Conservation (phyloP, 2,113 vertebrate species). For the Rhea americana region DNA sequence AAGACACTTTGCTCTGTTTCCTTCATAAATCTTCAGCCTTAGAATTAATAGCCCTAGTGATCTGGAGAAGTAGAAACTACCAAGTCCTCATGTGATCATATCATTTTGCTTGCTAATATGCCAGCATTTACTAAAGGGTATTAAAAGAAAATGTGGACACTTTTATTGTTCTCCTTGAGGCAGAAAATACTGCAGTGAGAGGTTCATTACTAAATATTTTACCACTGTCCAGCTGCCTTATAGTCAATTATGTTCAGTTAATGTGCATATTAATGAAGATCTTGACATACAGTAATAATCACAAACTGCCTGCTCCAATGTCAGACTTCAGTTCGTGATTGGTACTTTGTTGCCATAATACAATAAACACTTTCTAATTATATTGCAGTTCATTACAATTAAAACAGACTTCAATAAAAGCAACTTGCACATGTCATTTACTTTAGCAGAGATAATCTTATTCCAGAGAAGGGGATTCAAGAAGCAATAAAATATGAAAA, state of each 20-base stretch:
- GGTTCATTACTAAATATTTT: slow-evolving; percentile 33
- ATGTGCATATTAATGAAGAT: slow-evolving; percentile 65
- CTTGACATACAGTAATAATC: slow-evolving; percentile 54
- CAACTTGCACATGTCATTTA: background rate
- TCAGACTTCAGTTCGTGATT: slow-evolving; percentile 48
- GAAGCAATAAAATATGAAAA: slow-evolving; percentile 17
- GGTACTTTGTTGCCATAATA: slow-evolving; percentile 36
- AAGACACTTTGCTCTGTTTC: background rate
- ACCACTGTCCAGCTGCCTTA: slow-evolving; percentile 62
- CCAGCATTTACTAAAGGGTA: slow-evolving; percentile 18
- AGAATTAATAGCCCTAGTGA: slow-evolving; percentile 2
- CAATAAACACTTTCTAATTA: slow-evolving; percentile 44
- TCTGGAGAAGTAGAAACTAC: slow-evolving; percentile 16
- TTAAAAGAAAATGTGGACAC: slow-evolving; percentile 18
- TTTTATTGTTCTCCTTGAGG: slow-evolving; percentile 50
- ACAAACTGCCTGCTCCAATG: slow-evolving; percentile 48
- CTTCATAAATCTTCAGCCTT: background rate
- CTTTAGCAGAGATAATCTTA: background rate
- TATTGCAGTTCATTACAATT: background rate
- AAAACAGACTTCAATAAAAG: slow-evolving; percentile 38
- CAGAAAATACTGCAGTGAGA: background rate
- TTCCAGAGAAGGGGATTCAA: slow-evolving; percentile 9
- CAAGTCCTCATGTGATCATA: slow-evolving; percentile 11
- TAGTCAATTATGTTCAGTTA: slow-evolving; percentile 57
- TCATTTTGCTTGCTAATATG: slow-evolving; percentile 3